Conservation (phyloP, 2,113 vertebrate genomes). For the Salvelinus namaycush region DNA sequence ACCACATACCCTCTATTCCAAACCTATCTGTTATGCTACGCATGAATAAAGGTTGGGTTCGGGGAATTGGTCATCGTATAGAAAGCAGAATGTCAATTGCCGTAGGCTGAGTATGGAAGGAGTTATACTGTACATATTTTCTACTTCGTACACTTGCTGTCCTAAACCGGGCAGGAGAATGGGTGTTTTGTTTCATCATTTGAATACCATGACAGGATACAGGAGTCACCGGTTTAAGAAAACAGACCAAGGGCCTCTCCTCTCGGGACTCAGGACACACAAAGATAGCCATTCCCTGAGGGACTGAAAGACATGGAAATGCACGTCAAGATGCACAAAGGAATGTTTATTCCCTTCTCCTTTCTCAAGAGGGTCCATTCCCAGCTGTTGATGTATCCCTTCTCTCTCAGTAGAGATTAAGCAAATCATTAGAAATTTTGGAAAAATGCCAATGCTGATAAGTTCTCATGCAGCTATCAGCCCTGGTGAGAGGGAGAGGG, state of each 20-base stretch:
- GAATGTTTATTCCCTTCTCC: background rate
- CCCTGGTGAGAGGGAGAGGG: background rate
- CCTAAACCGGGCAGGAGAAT: conserved; percentile 16
- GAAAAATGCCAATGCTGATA: too few relatives aligned
- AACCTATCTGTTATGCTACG: too few relatives aligned
- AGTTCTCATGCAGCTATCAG: too few relatives aligned
- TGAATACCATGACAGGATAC: conserved; percentile 14
- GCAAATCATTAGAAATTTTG: too few relatives aligned
- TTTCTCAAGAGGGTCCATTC: too few relatives aligned
- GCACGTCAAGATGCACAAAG: background rate
- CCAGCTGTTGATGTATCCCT: too few relatives aligned
- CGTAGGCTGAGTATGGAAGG: background rate
- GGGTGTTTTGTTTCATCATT: conserved; percentile 25
- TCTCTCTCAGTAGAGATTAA: too few relatives aligned
- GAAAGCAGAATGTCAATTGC: background rate
- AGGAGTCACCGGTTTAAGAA: background rate
- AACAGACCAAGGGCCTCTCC: background rate
- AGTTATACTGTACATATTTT: background rate
- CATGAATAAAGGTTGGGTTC: too few relatives aligned
- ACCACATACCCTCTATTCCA: too few relatives aligned
- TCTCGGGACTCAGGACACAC: too few relatives aligned
- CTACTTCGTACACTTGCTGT: background rate
- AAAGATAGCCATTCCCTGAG: too few relatives aligned
- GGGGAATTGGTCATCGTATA: background rate
- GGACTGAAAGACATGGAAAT: too few relatives aligned